Conservation (phyloP, 2,888 invertebrate species). For the Ectemnius cavifrons region DNA sequence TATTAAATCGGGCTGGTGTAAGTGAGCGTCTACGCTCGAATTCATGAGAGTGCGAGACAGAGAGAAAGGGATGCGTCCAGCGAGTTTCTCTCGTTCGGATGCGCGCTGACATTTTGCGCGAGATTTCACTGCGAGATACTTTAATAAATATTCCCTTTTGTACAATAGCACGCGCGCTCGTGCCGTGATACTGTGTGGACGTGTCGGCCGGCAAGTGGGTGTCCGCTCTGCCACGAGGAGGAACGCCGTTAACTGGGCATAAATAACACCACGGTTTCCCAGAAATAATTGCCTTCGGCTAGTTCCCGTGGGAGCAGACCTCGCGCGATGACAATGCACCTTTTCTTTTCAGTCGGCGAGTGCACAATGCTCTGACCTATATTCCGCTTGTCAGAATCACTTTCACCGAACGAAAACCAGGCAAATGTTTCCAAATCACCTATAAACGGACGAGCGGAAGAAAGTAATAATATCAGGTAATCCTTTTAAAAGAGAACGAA, state of each 20-base stretch:
- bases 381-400: background rate
- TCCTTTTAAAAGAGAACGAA: too few species aligned
- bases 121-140: background rate
- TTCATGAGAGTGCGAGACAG: too few species aligned
- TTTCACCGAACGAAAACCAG: too few species aligned
- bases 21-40: too few species aligned
- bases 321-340: background rate
- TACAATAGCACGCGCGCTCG: background rate
- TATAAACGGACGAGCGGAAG: too few species aligned
- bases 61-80: too few species aligned
- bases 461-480: too few species aligned
- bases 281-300: conserved; percentile 3
- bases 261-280: background rate
- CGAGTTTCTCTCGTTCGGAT: background rate
- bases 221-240: too few species aligned
- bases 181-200: background rate
- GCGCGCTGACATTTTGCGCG: too few species aligned
- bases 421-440: too few species aligned
- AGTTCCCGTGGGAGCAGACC: background rate
- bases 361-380: background rate
- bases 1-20: too few species aligned
- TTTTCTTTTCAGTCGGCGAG: background rate
- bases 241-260: background rate
- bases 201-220: background rate
- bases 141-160: conserved; percentile 4